Evolutionary conservation across 1,140 invertebrate genomes (phyloP), one percentile per base, ranked within the genome.

Genomic region (Helicoverpa armigera): DNA sequence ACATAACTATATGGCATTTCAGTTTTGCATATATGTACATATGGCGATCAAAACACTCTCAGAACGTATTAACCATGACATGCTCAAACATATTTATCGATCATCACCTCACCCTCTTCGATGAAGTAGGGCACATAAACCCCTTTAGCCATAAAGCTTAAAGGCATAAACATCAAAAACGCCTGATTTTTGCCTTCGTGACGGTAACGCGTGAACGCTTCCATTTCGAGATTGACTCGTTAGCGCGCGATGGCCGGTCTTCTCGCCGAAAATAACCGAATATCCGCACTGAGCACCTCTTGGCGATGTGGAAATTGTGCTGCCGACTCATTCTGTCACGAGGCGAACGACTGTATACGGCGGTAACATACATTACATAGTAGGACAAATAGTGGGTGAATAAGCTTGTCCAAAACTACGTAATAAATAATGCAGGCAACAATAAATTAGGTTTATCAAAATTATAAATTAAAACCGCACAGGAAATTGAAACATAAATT

Each of bases 151-250:
- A 50, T 61, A 61, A 61, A 61, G 73, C 43, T 48, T 14, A 9
- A 74, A 23, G 60, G 58, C n/a, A 77, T 77, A 65, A 77, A 77
- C 74, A 53, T 77, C 73, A 65, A 65, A 77, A 77, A 63, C 23
- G 60, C 31, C 58, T 77, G 74, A 77, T 77, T 77, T 61, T 63
- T 65, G 58, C 60, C 23, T 65, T 65, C 60, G 50, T 77, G 74
- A 53, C 29, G 74, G 74, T 14, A 50, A 77, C 74, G 60, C 74
- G 23, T 77, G 74, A 77, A 65, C 48, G 74, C 58, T 51, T 53
- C 58, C 74, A 77, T 77, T 77, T 77, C 50, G 18, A 18, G 74
- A 77, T 77, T 77, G 74, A 48, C 74, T 77, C 74, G 74, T 77
- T 77, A 77, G 74, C 48, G 14, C 3, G 23, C 18, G 43, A 12